Evolutionary conservation across 2,888 invertebrate genomes (phyloP).

Genomic region (Hololepta plana): DNA sequence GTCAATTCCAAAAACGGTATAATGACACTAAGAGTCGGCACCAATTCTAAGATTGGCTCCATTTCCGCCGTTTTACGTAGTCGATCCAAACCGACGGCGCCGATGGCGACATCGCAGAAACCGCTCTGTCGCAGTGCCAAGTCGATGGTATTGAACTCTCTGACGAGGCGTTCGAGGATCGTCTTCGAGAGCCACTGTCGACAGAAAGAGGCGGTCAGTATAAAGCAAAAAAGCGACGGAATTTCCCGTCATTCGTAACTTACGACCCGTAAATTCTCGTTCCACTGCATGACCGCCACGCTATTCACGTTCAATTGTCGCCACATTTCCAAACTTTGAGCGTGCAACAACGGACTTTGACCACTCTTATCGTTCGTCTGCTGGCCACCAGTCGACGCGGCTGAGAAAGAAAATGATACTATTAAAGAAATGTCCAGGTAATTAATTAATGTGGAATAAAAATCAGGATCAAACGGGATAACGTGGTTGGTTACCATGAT

Average conservation of each 20-base stretch:
- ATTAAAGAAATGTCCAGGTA: too few relatives aligned
- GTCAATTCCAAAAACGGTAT: constrained; percentile 69
- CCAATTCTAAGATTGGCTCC: constrained; percentile 27
- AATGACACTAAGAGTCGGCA: constrained; percentile 41
- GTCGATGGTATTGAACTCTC: constrained; percentile 57
- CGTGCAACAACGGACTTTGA: constrained; percentile 27
- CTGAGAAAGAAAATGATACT: constrained; percentile 7
- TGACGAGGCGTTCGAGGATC: constrained; percentile 54
- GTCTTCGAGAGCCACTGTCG: constrained; percentile 82
- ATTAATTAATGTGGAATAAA: too few relatives aligned
- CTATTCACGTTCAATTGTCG: constrained; percentile 45
- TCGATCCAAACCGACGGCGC: constrained; percentile 51
- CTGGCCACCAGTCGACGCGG: constrained; percentile 23
- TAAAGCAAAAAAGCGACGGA: constrained; percentile 1
- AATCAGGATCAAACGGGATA: too few relatives aligned
- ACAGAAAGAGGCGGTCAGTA: constrained; percentile 13
- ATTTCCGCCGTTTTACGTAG: constrained; percentile 54
- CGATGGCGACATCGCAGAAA: constrained; percentile 44
- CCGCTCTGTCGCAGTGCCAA: constrained; percentile 46
- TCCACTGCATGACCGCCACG: constrained; percentile 55
- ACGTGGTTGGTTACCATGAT: too few relatives aligned
- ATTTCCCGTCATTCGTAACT: constrained; percentile 14
- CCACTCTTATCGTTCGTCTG: too few relatives aligned
- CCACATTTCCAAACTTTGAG: constrained; percentile 32
- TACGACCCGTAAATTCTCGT: constrained; percentile 58